Base-by-base conservation (phyloP, 2,888 invertebrate species). In the Cremastinae sp. region DNA sequence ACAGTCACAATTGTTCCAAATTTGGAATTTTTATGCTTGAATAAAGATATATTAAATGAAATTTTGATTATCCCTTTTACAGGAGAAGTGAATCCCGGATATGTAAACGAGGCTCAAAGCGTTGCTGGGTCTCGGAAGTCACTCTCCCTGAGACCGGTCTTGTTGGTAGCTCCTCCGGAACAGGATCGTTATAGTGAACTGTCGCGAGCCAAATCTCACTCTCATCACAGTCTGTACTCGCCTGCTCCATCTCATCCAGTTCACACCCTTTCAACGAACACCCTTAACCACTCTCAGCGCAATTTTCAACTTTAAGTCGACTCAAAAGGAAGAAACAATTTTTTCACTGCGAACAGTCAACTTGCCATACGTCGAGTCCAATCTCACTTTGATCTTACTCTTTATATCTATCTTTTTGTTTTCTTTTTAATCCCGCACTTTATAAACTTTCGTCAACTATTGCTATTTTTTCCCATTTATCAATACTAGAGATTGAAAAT, bases 31-130 rank as follows among this genome's bases (percentile, higher is more conserved):
- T n/a, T n/a, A n/a, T n/a, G n/a, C n/a, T n/a, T n/a, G n/a, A n/a
- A n/a, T n/a, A n/a, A n/a, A n/a, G n/a, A n/a, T n/a, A n/a, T n/a
- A 5, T 35, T 3, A n/a, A 35, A 22, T 51, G 9, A n/a, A 51
- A 16, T 35, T 28, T 28, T 28, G 28, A 28, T 28, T 28, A 3
- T 28, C 28, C 5, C 5, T 28, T 28, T 28, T 5, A 3, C 28
- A 28, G 97, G 96, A 79, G 96, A 97, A 91, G 95, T 96, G 81
- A 97, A 97, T 91, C 94, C 95, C 83, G 96, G 95, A 5, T 97
- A 95, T 89, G 93, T 97, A 75, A 95, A 95, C 10, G 97, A 97
- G 88, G 95, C 94, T 22, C 95, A 95, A 79, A 96, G 96, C 80
- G 93, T 96, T 62, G 94, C 95, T 8, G 95, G 95, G 0, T 97